phyloP scores from a whole-genome alignment of 2,113 vertebrate species.

The Isichthys henryi region DNA sequence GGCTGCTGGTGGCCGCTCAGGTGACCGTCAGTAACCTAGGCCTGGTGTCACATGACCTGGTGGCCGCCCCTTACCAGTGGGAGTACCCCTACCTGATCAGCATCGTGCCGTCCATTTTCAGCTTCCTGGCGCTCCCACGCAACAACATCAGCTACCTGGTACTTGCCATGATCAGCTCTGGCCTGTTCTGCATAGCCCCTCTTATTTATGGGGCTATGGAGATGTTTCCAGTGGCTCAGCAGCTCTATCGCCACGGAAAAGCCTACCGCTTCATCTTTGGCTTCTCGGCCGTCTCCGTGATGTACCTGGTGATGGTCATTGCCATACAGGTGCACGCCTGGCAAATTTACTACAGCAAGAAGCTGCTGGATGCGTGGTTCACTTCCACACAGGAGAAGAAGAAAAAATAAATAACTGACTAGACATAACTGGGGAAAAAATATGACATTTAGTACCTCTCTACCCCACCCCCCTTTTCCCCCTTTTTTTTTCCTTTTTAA shows the following conservation, averaged over 20 bases:
- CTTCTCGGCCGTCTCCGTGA: constrained; percentile 79
- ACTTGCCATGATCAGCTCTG: constrained; percentile 88
- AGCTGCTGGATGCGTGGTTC: constrained; percentile 94
- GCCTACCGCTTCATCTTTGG: constrained; percentile 91
- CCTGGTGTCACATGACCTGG: constrained; percentile 77
- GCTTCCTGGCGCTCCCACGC: constrained; percentile 80
- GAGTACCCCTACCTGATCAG: constrained; percentile 92
- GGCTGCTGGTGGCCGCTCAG: constrained; percentile 81
- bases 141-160: constrained; percentile 98
- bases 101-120: constrained; percentile 74
- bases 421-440: neutral
- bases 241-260: constrained; percentile 89
- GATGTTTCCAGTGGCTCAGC: constrained; percentile 94
- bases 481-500: neutral
- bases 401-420: constrained; percentile 53
- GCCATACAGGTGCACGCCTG: constrained; percentile 87
- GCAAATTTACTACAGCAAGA: constrained; percentile 98
- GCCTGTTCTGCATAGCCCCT: constrained; percentile 84
- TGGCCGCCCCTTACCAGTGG: constrained; percentile 92
- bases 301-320: constrained; percentile 85
- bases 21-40: constrained; percentile 78
- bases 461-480: neutral
- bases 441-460: neutral
- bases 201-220: constrained; percentile 93
- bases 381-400: constrained; percentile 93